These are phyloP conservation scores for Drosophila niveifrons DNA, from an alignment of 2,888 invertebrate genomes.

Conservation along the genomic window DNA sequence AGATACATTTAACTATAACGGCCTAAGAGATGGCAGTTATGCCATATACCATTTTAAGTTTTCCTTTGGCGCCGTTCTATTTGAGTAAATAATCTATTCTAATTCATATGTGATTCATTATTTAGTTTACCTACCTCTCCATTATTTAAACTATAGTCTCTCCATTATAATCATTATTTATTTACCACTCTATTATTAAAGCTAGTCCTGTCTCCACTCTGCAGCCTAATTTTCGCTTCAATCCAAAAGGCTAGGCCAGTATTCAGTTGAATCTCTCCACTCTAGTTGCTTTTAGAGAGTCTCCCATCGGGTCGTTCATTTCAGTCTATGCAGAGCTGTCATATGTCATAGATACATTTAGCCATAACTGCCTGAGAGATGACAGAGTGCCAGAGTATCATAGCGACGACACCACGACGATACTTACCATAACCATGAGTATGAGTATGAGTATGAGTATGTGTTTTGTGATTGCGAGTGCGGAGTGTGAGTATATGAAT, in stretches of 20 bases:
- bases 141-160: too few relatives aligned
- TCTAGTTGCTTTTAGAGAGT: not conserved
- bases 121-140: too few relatives aligned
- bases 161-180: too few relatives aligned
- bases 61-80: too few relatives aligned
- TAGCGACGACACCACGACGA: slow-evolving; percentile 26
- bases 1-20: too few relatives aligned
- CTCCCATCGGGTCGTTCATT: not conserved
- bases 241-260: not conserved
- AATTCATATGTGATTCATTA: too few relatives aligned
- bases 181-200: too few relatives aligned
- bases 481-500: slow-evolving; percentile 12
- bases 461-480: slow-evolving; percentile 21
- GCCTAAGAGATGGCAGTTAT: too few relatives aligned
- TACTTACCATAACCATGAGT: slow-evolving; percentile 29
- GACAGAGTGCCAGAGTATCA: slow-evolving; percentile 64
- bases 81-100: too few relatives aligned
- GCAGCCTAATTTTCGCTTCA: too few relatives aligned
- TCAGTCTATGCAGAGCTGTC: slow-evolving; percentile 8
- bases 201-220: not conserved
- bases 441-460: slow-evolving; percentile 2
- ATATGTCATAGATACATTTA: slow-evolving; percentile 15
- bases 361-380: slow-evolving; percentile 41
- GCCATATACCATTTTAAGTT: too few relatives aligned
- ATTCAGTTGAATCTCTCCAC: not conserved